Conservation (phyloP, 35 echinoderm and acorn worm genomes). For the Amphiura filiformis region DNA sequence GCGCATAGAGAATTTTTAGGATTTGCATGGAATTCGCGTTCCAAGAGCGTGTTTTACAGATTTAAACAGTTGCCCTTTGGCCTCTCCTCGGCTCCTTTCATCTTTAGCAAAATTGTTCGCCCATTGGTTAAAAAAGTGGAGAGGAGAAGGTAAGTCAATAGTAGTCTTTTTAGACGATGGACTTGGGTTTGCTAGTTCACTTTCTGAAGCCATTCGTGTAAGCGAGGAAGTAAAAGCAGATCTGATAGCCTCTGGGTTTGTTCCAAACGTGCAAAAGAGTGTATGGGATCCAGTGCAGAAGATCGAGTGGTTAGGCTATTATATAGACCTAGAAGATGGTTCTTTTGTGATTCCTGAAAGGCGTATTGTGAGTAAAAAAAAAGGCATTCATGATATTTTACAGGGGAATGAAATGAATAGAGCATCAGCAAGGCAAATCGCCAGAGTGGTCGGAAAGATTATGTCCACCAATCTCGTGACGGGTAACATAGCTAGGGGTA, state of each 20-base stretch:
- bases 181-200: background rate
- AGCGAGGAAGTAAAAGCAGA: background rate
- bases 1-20: background rate
- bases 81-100: slow-evolving; percentile 19
- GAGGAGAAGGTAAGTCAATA: background rate
- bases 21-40: background rate
- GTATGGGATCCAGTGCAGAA: background rate
- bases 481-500: slow-evolving; percentile 7
- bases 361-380: background rate
- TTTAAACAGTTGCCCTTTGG: slow-evolving; percentile 21
- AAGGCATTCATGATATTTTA: background rate
- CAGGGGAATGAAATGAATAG: background rate
- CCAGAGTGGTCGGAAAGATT: background rate
- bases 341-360: background rate
- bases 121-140: slow-evolving; percentile 19
- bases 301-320: slow-evolving; percentile 10
- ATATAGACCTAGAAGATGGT: background rate
- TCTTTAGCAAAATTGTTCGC: slow-evolving; percentile 21
- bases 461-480: background rate
- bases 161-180: slow-evolving; percentile 37
- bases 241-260: background rate
- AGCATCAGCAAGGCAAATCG: background rate
- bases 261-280: slow-evolving; percentile 3
- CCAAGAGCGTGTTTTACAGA: background rate
- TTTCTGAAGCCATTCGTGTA: background rate